Evolutionary conservation across 2,797 vertebrate genomes (phyloP).

Genomic region (Sebastes vulpes): DNA sequence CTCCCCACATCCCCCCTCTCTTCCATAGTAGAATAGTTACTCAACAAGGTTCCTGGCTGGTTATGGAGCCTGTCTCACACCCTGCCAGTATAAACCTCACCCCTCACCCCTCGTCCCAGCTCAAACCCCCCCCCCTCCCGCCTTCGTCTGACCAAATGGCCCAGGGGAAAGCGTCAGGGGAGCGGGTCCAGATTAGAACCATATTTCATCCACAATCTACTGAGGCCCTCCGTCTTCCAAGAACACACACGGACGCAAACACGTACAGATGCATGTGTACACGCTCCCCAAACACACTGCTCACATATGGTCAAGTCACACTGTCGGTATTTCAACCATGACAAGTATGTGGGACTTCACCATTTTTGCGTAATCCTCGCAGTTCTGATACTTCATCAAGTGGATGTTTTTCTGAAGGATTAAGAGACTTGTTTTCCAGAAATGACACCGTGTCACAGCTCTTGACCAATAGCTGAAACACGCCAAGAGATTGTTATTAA

Average conservation of each 20-base stretch:
- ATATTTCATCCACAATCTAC: constrained; percentile 69
- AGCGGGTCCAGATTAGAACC: constrained; percentile 80
- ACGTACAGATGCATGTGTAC: constrained; percentile 40
- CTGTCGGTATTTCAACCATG: constrained; percentile 73
- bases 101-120: constrained; percentile 39
- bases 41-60: constrained; percentile 68
- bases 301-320: constrained; percentile 60
- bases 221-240: constrained; percentile 28
- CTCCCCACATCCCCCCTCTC: not conserved
- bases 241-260: constrained; percentile 43
- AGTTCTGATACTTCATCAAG: not conserved
- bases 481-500: not conserved
- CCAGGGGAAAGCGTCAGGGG: constrained; percentile 51
- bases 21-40: constrained; percentile 64
- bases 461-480: constrained; percentile 15
- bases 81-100: constrained; percentile 69
- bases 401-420: constrained; percentile 4
- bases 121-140: constrained; percentile 38
- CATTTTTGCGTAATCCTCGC: constrained; percentile 38
- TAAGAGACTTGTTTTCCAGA: constrained; percentile 24
- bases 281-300: constrained; percentile 12
- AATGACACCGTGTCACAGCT: constrained; percentile 3
- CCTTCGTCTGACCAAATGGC: constrained; percentile 71
- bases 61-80: constrained; percentile 70
- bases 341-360: constrained; percentile 62